These are phyloP conservation scores for Datnioides undecimradiatus DNA, from an alignment of 2,113 vertebrate genomes.

Conservation along the genomic window DNA sequence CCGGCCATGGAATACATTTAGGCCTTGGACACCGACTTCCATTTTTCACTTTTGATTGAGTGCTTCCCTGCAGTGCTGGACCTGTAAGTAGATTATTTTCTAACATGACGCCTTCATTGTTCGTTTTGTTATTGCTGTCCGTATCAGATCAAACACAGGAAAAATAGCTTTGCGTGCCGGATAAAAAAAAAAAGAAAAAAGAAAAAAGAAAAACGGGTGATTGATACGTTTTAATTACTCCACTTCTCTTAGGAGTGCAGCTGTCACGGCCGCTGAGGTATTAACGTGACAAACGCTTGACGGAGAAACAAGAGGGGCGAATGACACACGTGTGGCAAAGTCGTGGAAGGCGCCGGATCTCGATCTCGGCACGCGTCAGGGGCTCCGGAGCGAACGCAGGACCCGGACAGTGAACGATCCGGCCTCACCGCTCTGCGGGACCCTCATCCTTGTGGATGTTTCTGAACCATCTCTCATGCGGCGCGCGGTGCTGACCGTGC, in stretches of 20 bases:
- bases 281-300: slow-evolving; percentile 74
- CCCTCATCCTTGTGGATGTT: slow-evolving; percentile 62
- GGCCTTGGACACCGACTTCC: slow-evolving; percentile 75
- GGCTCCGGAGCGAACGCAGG: slow-evolving; percentile 27
- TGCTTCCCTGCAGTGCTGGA: slow-evolving; percentile 78
- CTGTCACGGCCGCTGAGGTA: slow-evolving; percentile 65
- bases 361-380: slow-evolving; percentile 67
- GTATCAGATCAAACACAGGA: slow-evolving; percentile 52
- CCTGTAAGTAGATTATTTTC: slow-evolving; percentile 83
- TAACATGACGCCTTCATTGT: slow-evolving; percentile 77
- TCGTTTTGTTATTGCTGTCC: slow-evolving; percentile 70
- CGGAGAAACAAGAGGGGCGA: slow-evolving; percentile 57
- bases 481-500: slow-evolving; percentile 68
- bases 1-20: slow-evolving; percentile 86
- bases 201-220: slow-evolving; percentile 68
- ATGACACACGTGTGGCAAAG: slow-evolving; percentile 76
- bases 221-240: slow-evolving; percentile 78
- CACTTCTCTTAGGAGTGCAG: slow-evolving; percentile 70
- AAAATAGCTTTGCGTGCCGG: slow-evolving; percentile 41
- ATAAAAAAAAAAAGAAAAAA: too few relatives aligned
- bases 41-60: slow-evolving; percentile 83
- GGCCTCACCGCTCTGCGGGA: slow-evolving; percentile 47
- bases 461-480: slow-evolving; percentile 62
- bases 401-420: slow-evolving; percentile 61
- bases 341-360: slow-evolving; percentile 54